These are phyloP conservation scores for Hemicordylus capensis DNA, from an alignment of 2,113 vertebrate genomes.

Conservation along the genomic window DNA sequence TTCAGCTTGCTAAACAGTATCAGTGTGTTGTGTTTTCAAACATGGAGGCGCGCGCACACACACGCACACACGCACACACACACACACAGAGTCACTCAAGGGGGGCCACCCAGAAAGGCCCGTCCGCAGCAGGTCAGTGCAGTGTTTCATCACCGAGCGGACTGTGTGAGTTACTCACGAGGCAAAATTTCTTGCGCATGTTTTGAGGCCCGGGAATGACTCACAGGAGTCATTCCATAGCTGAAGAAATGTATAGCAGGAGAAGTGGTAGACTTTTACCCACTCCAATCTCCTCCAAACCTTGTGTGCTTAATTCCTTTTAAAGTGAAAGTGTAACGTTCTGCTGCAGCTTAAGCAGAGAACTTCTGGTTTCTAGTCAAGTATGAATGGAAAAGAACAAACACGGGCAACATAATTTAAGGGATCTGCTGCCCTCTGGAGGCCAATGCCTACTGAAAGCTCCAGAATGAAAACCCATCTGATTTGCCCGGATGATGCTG, in stretches of 20 bases:
- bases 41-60: no score
- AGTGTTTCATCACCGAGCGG: neutral
- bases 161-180: neutral
- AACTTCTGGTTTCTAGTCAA: no score
- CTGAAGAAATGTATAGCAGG: neutral
- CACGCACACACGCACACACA: neutral
- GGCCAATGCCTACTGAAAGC: neutral
- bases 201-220: neutral
- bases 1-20: no score
- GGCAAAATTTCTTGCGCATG: neutral
- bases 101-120: neutral
- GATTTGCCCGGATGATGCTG: neutral
- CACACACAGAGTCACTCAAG: neutral
- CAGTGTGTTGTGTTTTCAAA: no score
- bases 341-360: neutral
- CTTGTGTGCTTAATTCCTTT: no score
- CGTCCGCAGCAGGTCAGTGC: neutral
- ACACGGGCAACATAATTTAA: neutral
- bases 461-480: neutral
- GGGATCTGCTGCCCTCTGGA: conserved; percentile 20
- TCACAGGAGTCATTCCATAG: neutral
- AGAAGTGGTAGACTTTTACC: no score
- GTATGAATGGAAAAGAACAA: neutral
- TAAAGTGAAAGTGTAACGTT: no score
- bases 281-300: no score